A percentile compares a stretch with the other conserved stretches of the same genome.
Conservation (phyloP, 2,113 vertebrate species). For the Capricornis sumatraensis region DNA sequence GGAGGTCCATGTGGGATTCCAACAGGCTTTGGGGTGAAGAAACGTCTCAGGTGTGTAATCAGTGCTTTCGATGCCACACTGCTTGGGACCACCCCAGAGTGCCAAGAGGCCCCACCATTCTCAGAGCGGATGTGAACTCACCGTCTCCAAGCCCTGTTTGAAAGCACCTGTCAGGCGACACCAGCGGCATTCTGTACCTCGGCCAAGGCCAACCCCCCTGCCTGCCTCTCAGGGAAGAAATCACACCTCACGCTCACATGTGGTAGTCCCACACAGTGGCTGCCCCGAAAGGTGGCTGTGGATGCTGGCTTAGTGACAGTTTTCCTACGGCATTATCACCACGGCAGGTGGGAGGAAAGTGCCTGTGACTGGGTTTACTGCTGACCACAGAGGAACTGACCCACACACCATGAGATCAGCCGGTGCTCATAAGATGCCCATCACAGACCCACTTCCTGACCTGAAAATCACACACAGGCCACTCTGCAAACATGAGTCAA, state of each 20-base stretch:
- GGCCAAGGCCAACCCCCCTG: not conserved
- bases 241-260: accelerated
- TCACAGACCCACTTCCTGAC: not conserved
- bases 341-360: accelerated
- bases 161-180: not conserved
- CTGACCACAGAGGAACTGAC: not conserved
- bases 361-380: not conserved
- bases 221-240: not conserved
- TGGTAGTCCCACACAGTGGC: accelerated
- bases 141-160: not conserved
- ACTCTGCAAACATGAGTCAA: accelerated
- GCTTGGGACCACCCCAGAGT: not conserved
- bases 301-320: accelerated
- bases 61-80: accelerated
- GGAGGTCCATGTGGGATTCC: not conserved
- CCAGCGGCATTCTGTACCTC: accelerated
- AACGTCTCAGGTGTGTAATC: accelerated
- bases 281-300: not conserved
- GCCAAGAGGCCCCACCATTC: no score
- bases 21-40: not conserved
- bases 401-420: not conserved
- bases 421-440: not conserved
- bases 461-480: not conserved
- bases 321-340: accelerated
- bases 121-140: not conserved